These are phyloP conservation scores for Chrysomela aeneicollis DNA, from an alignment of 2,888 invertebrate species.

Conservation along the genomic window DNA sequence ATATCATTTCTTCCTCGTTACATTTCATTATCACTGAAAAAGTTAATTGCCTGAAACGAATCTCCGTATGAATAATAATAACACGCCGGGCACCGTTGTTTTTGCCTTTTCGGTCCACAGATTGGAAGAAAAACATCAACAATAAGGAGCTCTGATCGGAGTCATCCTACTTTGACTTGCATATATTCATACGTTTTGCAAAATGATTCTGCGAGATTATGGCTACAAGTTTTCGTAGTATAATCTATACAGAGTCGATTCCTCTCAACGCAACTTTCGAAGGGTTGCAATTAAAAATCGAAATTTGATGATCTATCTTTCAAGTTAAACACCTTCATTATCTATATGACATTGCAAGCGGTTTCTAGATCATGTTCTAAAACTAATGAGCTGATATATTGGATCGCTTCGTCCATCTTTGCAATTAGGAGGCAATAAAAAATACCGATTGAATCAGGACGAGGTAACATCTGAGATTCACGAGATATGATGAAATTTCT, in stretches of 20 bases:
- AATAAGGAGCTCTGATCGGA: neutral
- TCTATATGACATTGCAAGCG: neutral
- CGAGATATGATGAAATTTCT: neutral
- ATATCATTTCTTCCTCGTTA: neutral
- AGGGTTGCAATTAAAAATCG: neutral
- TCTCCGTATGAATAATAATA: neutral
- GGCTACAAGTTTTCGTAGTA: neutral
- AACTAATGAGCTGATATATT: neutral
- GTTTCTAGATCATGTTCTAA: neutral
- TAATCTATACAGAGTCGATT: neutral
- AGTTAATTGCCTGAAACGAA: neutral
- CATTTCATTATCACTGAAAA: neutral
- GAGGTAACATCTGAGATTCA: constrained; percentile 18
- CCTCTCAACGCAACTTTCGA: too few relatives aligned
- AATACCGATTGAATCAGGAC: constrained; percentile 11
- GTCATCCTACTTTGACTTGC: neutral
- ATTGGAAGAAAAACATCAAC: neutral
- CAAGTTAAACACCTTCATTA: too few relatives aligned
- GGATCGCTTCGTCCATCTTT: neutral
- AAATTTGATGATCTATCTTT: neutral
- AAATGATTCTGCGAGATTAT: neutral
- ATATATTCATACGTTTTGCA: neutral
- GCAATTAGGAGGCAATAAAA: constrained; percentile 16
- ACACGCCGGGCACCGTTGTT: neutral
- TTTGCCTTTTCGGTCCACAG: neutral